Percentiles rank a stretch among this genome's conserved stretches.
Conservation (phyloP, 2,113 vertebrate genomes). For the Mixornis gularis region DNA sequence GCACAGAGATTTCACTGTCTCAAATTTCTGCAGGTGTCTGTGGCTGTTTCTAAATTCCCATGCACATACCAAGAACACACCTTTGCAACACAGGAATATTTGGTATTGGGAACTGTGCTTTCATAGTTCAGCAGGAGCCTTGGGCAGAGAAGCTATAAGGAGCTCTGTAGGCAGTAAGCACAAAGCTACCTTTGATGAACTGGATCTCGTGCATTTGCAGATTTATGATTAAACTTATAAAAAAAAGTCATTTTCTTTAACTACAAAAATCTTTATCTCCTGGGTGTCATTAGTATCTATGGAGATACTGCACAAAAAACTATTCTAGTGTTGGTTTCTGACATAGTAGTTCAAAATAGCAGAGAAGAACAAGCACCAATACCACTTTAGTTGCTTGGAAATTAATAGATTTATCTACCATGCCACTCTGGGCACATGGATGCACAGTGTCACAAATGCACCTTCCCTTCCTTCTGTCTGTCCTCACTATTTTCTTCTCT, state of each 20-base stretch:
- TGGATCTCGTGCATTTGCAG: not conserved
- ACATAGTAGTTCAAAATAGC: not conserved
- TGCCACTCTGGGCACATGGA: not conserved
- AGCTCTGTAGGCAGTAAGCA: not conserved
- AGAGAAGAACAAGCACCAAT: not conserved
- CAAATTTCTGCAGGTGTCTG: constrained; percentile 47
- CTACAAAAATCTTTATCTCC: constrained; percentile 37
- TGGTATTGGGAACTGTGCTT: constrained; percentile 43
- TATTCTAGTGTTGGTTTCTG: not conserved
- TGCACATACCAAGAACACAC: constrained; percentile 6
- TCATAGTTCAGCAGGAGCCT: not conserved
- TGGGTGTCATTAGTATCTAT: constrained; percentile 28
- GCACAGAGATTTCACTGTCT: constrained; percentile 43
- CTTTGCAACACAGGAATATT: constrained; percentile 56
- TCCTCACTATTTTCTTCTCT: not conserved
- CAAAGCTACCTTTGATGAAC: constrained; percentile 52
- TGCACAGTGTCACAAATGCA: not conserved
- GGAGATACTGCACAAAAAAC: constrained; percentile 4
- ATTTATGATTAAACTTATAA: constrained; percentile 33
- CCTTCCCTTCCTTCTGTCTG: not conserved
- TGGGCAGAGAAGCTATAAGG: not conserved
- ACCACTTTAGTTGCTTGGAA: not conserved
- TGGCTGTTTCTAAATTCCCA: constrained; percentile 23
- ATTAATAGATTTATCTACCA: not conserved
- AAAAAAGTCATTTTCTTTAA: constrained; percentile 27